Base-by-base conservation (phyloP, 2,888 invertebrate species). In the Epirrhoe alternata region DNA sequence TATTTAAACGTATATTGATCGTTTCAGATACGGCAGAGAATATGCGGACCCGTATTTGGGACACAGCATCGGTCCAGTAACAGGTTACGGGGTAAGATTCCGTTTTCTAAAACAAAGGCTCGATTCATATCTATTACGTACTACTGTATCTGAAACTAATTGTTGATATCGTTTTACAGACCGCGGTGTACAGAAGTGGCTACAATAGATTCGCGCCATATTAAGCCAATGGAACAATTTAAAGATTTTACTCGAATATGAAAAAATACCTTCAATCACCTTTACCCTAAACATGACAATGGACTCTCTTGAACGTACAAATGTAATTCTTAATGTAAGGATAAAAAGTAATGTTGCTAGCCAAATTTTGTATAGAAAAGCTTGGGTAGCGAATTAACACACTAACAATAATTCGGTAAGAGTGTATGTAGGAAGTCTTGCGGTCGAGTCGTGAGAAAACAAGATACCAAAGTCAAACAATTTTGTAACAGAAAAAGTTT, bases 201-300 rank as follows among this genome's bases (percentile, higher is more conserved):
- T 98, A 97, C 95, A 98, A 98, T 95, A 96, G 98, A 94, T 98
- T 98, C 94, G 96, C 98, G 92, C 98, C 98, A 84, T 98, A 98
- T 93, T 98, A 92, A 90, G 86, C 87, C 88, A 89, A 86, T 88
- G 89, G 87, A 90, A 85, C 86, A 84, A 84, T 79, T 74, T 77
- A 84, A 83, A 81, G 78, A 86, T 83, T 81, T 82, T 84, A 87
- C 92, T 92, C 91, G 91, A 92, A 92, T 91, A 90, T 84, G 81
- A 82, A 86, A 42, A 12, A 82, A 79, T 84, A 88, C 81, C 86
- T 86, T 86, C 82, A n/a, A 83, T 86, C 88, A 87, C 86, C 87
- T 84, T 84, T 84, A 90, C 87, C 77, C 78, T 84, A 70, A 86
- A 88, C 93, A 93, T 93, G 93, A 93, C 93, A 93, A 90, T 91